Evolutionary conservation across 2,888 invertebrate species (phyloP).

Genomic region (Chrysolina haemoptera): DNA sequence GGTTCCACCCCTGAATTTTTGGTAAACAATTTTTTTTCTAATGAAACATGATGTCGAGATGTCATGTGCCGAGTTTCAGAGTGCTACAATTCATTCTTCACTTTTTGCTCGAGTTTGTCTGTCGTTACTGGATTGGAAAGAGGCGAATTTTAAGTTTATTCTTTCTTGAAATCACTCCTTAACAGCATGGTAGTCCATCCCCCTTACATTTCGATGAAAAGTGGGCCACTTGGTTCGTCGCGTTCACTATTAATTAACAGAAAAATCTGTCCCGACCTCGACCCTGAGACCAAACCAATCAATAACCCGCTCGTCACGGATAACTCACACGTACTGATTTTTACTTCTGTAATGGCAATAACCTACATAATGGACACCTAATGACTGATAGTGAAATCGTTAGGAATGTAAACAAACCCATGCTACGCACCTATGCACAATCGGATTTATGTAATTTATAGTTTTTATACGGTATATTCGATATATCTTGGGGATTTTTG

Average conservation of each 20-base stretch:
- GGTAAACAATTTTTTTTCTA: too few species aligned
- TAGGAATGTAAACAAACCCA: conserved; percentile 6
- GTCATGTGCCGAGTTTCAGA: too few species aligned
- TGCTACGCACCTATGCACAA: not conserved
- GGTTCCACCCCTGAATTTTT: too few species aligned
- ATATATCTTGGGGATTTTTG: not conserved
- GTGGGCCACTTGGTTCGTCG: not conserved
- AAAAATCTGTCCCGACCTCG: not conserved
- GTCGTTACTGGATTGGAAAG: too few species aligned
- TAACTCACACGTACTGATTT: conserved; percentile 11
- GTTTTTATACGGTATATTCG: not conserved
- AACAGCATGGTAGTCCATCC: not conserved
- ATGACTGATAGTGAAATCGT: conserved; percentile 14
- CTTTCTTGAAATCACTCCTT: too few species aligned
- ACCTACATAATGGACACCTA: conserved; percentile 10
- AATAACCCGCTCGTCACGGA: conserved; percentile 14
- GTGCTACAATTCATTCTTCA: too few species aligned
- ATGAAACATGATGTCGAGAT: too few species aligned
- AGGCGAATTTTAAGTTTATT: too few species aligned
- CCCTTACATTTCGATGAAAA: not conserved
- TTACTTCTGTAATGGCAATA: conserved; percentile 9
- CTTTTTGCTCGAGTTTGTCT: too few species aligned
- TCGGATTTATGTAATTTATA: conserved; percentile 3
- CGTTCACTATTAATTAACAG: not conserved
- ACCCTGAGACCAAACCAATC: conserved; percentile 1